These are phyloP conservation scores for Drosophila dives DNA, from an alignment of 2,888 invertebrate genomes.

Conservation along the genomic window DNA sequence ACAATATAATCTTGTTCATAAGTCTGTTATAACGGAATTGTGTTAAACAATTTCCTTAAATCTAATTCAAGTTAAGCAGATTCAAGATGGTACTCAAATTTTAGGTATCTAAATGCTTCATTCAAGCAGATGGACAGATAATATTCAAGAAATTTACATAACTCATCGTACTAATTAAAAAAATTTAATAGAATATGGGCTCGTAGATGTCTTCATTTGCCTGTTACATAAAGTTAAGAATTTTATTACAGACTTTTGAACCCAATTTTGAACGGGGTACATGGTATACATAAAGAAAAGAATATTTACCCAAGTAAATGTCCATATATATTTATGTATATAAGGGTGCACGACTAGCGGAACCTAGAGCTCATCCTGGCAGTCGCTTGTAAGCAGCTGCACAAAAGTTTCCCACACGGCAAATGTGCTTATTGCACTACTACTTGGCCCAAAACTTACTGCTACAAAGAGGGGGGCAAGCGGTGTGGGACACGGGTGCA, in stretches of 20 bases:
- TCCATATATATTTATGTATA: background rate
- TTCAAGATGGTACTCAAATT: background rate
- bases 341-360: conserved; percentile 10
- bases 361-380: conserved; percentile 23
- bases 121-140: background rate
- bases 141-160: background rate
- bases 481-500: background rate
- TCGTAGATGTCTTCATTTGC: background rate
- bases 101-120: background rate
- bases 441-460: conserved; percentile 58
- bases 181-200: background rate
- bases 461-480: conserved; percentile 8
- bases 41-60: background rate
- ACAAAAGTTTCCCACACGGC: conserved; percentile 76
- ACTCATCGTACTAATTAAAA: background rate
- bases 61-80: background rate
- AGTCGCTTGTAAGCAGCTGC: conserved; percentile 65
- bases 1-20: background rate
- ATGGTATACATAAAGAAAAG: background rate
- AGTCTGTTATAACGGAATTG: background rate
- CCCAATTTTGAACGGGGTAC: background rate
- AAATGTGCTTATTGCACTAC: conserved; percentile 67
- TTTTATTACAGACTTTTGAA: background rate
- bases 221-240: background rate
- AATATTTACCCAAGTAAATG: background rate